Base-by-base conservation (phyloP, 1,140 invertebrate genomes). In the Yoshiicerus persimilis region DNA sequence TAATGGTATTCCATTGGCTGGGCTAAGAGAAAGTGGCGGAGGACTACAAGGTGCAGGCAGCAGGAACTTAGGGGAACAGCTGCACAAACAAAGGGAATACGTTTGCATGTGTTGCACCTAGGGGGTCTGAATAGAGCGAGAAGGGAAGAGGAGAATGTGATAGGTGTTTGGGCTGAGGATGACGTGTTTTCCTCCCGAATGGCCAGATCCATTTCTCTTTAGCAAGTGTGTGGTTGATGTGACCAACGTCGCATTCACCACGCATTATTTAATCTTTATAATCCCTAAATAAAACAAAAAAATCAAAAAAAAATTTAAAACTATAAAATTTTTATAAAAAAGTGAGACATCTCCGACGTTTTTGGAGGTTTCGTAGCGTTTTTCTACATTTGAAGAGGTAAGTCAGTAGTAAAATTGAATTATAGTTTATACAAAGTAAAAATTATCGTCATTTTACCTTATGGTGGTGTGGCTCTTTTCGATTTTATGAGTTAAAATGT, bases 231-330 rank as follows among this genome's bases (percentile, higher is more conserved):
- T 88, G 89, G 88, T 87, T 90, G 89, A 87, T 85, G 87, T 87
- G 89, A 89, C 89, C 38, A 84, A 87, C 64, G 89, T 90, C 89
- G 87, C 89, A 88, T 64, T 88, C 70, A 89, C 89, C 89, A 88
- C 87, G 77, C 87, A 88, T 85, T 77, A 89, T 89, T 90, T 88
- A 85, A 87, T 90, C 80, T 90, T 87, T 47, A 80, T 80, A 80
- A 84, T 62, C 89, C 89, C 88, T 90, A 88, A 90, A 87, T 88
- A 84, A 32, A 39, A 87, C 64, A 90, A 88, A 90, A 86, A 84
- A 56, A 84, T 86, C 88, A 88, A 90, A 90, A 90, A 88, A 87
- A 87, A 85, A 77, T 66, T 88, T 88, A 88, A 88, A 90, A 39
- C 20, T 70, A 30, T 80, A 84, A 90, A 88, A 90, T 70, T 87